Evolutionary conservation across 2,113 vertebrate species (phyloP), one percentile per base, ranked within the genome.

Genomic region (Ptilonorhynchus violaceus): DNA sequence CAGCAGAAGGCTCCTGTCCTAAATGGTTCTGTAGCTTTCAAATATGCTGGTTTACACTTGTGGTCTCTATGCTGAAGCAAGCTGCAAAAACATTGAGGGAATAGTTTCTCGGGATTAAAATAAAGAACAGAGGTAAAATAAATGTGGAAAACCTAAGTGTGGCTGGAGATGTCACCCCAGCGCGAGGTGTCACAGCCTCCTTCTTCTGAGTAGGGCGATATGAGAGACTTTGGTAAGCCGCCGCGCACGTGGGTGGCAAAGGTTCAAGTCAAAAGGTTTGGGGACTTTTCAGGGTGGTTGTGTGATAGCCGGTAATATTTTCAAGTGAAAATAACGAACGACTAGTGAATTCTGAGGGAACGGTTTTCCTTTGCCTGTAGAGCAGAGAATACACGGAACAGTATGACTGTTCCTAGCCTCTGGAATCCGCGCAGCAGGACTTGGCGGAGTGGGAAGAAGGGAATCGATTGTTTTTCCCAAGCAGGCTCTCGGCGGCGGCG

Each of bases 381-480:
- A 23, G 47, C 52, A 18, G 6, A 37, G 46, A 50, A 3, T 3
- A 1, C 19, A 1, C 12, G 47, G 56, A 24, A 6, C 66, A 10
- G 58, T 0, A 1, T 2, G 7, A 0, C 21, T 1, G 55, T 0
- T 4, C 0, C 4, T 0, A 18, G 49, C 10, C 70, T 1, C 49
- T 8, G 69, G 9, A 17, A 24, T 8, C 4, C 5, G 37, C 35
- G 67, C 55, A 2, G 7, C 0, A 6, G 70, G 30, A 4, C 42
- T 13, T 0, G 7, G 8, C 0, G 7, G 27, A 1, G 25, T 0
- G 62, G 42, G 42, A 20, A 1, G 9, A 35, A 3, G 20, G 58
- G 6, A 6, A 4, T 1, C 0, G 9, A 7, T 15, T 0, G 16
- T 1, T 17, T 3, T 0, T 15, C 7, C 24, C 35, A 22, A 1